Percentiles rank a stretch among this genome's conserved stretches.
Evolutionary conservation across 2,113 vertebrate genomes (phyloP).

Genomic region (Macrotis lagotis): DNA sequence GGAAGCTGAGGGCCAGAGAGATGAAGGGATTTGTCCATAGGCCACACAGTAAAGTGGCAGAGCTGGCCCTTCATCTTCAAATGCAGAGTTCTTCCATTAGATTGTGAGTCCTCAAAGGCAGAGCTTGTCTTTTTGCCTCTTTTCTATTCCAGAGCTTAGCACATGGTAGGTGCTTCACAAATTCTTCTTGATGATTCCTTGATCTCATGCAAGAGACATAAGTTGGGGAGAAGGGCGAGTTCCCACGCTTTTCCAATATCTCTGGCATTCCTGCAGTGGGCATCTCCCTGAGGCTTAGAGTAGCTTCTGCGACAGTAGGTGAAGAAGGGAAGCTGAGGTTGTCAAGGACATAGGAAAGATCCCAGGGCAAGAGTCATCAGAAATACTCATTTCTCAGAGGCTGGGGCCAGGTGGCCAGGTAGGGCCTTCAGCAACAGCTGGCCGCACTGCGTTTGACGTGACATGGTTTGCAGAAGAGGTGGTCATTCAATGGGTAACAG

Average conservation of each 20-base stretch:
- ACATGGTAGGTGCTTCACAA: background rate
- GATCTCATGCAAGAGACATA: background rate
- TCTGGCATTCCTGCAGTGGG: background rate
- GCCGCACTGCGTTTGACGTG: constrained; percentile 79
- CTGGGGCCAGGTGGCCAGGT: rapidly evolving
- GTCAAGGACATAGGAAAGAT: background rate
- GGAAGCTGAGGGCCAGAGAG: background rate
- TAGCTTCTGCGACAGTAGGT: background rate
- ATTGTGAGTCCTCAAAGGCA: background rate
- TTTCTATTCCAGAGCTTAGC: background rate
- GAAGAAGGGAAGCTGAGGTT: constrained; percentile 23
- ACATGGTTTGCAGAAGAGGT: constrained; percentile 91
- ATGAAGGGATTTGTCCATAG: background rate
- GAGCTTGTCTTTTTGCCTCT: background rate
- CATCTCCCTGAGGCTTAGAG: background rate
- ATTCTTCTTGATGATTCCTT: background rate
- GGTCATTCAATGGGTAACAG: constrained; percentile 90
- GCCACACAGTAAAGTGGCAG: background rate
- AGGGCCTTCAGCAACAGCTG: constrained; percentile 56
- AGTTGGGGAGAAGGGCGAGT: background rate
- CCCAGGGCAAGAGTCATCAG: rapidly evolving
- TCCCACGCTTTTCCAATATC: background rate
- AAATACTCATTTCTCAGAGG: background rate
- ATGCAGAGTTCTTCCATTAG: background rate
- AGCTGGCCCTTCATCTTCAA: background rate